Conservation (phyloP, 2,888 invertebrate genomes). For the Acheta domesticus region DNA sequence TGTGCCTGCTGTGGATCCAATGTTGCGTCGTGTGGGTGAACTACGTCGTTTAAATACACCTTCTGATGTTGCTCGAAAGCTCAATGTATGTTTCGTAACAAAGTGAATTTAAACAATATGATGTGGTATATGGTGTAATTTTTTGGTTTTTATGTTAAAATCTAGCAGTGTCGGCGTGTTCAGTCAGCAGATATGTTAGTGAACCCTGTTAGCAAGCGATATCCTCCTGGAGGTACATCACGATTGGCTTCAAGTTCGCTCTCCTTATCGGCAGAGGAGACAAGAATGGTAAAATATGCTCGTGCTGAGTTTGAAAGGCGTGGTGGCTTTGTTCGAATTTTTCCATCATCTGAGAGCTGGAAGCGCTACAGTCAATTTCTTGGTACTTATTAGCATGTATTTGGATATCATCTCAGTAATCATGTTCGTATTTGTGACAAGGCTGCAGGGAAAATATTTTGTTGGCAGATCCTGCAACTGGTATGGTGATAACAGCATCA, state of each 20-base stretch:
- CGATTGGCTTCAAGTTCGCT: conserved; percentile 43
- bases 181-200: conserved; percentile 68
- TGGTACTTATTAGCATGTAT: conserved; percentile 49
- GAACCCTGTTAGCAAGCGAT: conserved; percentile 41
- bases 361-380: conserved; percentile 74
- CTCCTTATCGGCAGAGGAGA: conserved; percentile 69
- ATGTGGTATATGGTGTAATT: too few relatives aligned
- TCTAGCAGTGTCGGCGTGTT: conserved; percentile 62
- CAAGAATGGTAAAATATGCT: conserved; percentile 68
- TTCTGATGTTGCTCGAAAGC: conserved; percentile 4
- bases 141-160: conserved; percentile 26
- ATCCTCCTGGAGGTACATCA: conserved; percentile 28
- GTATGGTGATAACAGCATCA: conserved; percentile 49
- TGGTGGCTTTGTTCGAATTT: conserved; percentile 87
- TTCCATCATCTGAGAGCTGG: conserved; percentile 87
- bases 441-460: neutral
- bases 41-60: neutral
- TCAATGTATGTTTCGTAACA: conserved; percentile 25
- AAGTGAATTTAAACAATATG: conserved; percentile 25
- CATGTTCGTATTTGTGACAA: neutral
- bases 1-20: conserved; percentile 71
- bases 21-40: conserved; percentile 49
- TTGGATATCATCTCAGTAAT: neutral
- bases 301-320: conserved; percentile 76
- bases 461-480: conserved; percentile 64